Base-by-base conservation (phyloP, 1,140 invertebrate genomes). In the Tribolium castaneum region DNA sequence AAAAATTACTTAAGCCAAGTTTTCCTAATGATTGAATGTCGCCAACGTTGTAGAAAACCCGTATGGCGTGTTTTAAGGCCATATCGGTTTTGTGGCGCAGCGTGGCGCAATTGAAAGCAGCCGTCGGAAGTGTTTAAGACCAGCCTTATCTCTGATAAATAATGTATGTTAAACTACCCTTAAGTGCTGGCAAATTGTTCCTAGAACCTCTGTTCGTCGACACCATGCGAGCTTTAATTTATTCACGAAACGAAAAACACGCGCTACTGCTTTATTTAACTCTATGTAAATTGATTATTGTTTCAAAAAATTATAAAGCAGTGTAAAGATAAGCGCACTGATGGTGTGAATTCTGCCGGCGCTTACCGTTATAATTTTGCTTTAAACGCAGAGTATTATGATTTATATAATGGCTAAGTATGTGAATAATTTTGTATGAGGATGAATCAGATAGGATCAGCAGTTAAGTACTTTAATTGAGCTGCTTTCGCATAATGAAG, bases 161-260 rank as follows among this genome's bases (percentile, higher is more conserved):
- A 85, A 86, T 86, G 81, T 85, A 86, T 83, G 85, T 82, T 85
- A 86, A 86, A 85, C 85, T 86, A 84, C 84, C 85, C 84, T 81
- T 86, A 86, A 86, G 82, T 85, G 85, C 84, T 84, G 81, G 84
- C 83, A 86, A 86, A 86, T 86, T 86, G 81, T 81, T 83, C 80
- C 79, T 73, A 76, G 81, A 83, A 83, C 77, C 79, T 81, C 78
- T 75, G 74, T 83, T 81, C 77, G 70, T 54, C 81, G 76, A 83
- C 80, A 82, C 80, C 82, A 81, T 78, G 82, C 80, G 70, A 81
- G 54, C 78, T 49, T 39, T 83, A 80, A 80, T 78, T 82, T 83
- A 84, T 84, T 77, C 75, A 77, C 50, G 54, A 73, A 52, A 13
- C 13, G 10, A 30, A 54, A 12, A 66, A 30, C 59, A 66, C 59